Evolutionary conservation across 2,113 vertebrate species (phyloP), one percentile per base, ranked within the genome.

Genomic region (Seriola aureovittata): DNA sequence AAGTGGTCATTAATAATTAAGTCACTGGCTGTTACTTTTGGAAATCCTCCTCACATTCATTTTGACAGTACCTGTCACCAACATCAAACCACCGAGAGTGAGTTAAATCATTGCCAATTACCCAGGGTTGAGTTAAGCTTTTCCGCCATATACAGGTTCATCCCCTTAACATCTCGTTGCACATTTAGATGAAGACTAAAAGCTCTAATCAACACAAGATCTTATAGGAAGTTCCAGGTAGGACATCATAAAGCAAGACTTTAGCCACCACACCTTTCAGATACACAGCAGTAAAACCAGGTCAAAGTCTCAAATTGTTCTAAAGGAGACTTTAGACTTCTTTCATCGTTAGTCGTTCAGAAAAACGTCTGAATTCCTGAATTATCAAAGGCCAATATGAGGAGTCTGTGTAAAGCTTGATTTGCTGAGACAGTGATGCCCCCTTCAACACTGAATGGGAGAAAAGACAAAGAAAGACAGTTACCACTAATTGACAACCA

Each of bases 1-100:
- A 77, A 90, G 82, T 84, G 74, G 84, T 83, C 65, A 85, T 88
- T 78, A 77, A 75, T 76, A 16, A 77, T 83, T 62, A 70, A 84
- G 80, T 92, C 57, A 73, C 69, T 78, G 80, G 82, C 81, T 83
- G 64, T 82, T 81, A 78, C 54, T 58, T 68, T 65, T 83, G 58
- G 72, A 88, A 85, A 72, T 81, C 86, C 87, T 88, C 88, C 89
- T 91, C 90, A 92, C 79, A 89, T 91, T 90, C 85, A 89, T 84
- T 90, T 90, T 86, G 85, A 89, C 84, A 84, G 77, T 82, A 89
- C 76, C 75, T 32, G 81, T 74, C 82, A 68, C 50, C 63, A 11
- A 21, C 63, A 64, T 74, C 65, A 55, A 77, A 89, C 75, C 66
- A 48, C 10, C 5, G 3, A 19, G 57, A 77, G 58, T 10, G 1